These are phyloP conservation scores for Gobio occitaniae DNA, from an alignment of 2,797 vertebrate genomes.

Conservation along the genomic window DNA sequence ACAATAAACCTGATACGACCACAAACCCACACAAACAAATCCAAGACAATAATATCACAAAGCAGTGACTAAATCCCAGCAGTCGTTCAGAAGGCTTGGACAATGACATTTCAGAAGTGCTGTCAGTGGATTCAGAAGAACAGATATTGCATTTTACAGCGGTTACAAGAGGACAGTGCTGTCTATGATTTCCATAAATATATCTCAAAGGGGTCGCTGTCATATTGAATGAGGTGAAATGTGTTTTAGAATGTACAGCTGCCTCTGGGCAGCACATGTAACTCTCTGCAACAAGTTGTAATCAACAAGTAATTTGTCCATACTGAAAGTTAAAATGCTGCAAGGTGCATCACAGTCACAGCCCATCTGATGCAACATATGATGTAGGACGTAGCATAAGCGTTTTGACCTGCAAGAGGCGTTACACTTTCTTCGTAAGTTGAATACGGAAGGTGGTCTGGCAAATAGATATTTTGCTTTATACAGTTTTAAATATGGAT, in stretches of 20 bases:
- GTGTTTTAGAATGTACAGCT: not conserved
- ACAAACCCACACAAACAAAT: slow-evolving; percentile 32
- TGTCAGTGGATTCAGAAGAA: slow-evolving; percentile 15
- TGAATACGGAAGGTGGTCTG: no score
- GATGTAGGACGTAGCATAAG: no score
- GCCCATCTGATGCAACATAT: no score
- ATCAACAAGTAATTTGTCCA: not conserved
- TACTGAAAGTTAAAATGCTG: not conserved
- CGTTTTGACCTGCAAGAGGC: no score
- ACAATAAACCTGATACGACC: slow-evolving; percentile 26
- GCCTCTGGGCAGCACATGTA: not conserved
- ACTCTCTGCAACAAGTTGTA: not conserved
- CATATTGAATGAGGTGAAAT: not conserved
- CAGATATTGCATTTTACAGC: slow-evolving; percentile 30
- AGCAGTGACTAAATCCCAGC: not conserved
- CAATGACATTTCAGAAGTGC: slow-evolving; percentile 30
- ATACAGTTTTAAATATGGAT: no score
- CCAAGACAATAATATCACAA: slow-evolving; percentile 17
- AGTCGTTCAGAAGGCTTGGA: not conserved
- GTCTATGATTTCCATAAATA: slow-evolving; percentile 35
- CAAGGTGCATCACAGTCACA: not conserved
- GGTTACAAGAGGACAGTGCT: not conserved
- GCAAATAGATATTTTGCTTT: no score
- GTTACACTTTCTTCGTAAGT: no score
- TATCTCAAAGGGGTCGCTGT: slow-evolving; percentile 7